phyloP scores from a whole-genome alignment of 2,888 invertebrate genomes.

The Eupithecia centaureata region DNA sequence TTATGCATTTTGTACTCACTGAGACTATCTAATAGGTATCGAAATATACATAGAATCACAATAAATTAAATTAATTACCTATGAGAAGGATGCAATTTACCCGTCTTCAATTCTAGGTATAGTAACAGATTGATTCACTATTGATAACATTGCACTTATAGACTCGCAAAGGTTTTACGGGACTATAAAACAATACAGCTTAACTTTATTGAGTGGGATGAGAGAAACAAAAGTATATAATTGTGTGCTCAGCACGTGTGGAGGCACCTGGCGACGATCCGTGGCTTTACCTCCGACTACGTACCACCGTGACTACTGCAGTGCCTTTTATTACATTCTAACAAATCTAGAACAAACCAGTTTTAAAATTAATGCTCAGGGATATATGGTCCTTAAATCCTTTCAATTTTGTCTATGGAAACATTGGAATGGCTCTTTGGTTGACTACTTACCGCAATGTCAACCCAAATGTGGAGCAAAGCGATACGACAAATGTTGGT shows the following conservation, averaged over 20 bases:
- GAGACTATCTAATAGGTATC: too few species aligned
- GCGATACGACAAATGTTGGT: too few species aligned
- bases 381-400: not conserved
- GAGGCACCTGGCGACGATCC: conserved; percentile 68
- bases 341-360: conserved; percentile 7
- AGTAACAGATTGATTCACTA: conserved; percentile 46
- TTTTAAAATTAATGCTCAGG: not conserved
- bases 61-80: too few species aligned
- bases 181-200: conserved; percentile 16
- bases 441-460: too few species aligned
- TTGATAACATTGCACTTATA: not conserved
- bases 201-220: conserved; percentile 28
- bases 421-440: too few species aligned
- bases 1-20: too few species aligned
- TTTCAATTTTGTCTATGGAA: too few species aligned
- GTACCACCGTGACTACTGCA: conserved; percentile 29
- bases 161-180: conserved; percentile 8
- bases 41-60: too few species aligned
- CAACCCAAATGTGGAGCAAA: too few species aligned
- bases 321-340: conserved; percentile 6
- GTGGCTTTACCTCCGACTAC: conserved; percentile 55
- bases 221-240: conserved; percentile 30
- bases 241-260: conserved; percentile 64
- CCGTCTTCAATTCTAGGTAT: conserved; percentile 56
- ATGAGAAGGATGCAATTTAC: conserved; percentile 37